Percentiles rank a stretch among this genome's conserved stretches.
Evolutionary conservation across 2,113 vertebrate species (phyloP).

Genomic region (Ophthalmotilapia sp.): DNA sequence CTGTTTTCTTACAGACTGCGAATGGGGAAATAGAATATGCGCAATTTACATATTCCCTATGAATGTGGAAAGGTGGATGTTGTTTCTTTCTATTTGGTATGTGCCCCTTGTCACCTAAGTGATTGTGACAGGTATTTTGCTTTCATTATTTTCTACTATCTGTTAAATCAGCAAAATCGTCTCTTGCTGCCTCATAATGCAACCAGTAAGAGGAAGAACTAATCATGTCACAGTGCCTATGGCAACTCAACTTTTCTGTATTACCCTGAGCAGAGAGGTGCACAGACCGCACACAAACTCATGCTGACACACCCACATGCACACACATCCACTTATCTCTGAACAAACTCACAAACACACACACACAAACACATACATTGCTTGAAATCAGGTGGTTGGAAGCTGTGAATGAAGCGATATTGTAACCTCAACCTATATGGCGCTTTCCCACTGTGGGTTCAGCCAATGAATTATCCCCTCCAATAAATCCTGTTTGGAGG

Average conservation of each 20-base stretch:
- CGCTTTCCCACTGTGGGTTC: slow-evolving; percentile 73
- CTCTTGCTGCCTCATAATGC: slow-evolving; percentile 1
- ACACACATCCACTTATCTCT: neutral
- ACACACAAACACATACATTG: slow-evolving; percentile 36
- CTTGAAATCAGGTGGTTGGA: slow-evolving; percentile 47
- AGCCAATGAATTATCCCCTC: slow-evolving; percentile 76
- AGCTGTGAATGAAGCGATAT: slow-evolving; percentile 76
- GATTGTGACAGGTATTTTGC: slow-evolving; percentile 38
- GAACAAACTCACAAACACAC: slow-evolving; percentile 23
- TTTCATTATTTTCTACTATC: slow-evolving; percentile 34
- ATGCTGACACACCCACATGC: neutral
- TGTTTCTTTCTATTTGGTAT: slow-evolving; percentile 13
- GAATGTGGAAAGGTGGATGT: slow-evolving; percentile 18
- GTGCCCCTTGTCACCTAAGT: slow-evolving; percentile 15
- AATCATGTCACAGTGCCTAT: neutral
- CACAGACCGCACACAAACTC: neutral
- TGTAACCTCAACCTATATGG: slow-evolving; percentile 75
- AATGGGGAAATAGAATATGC: slow-evolving; percentile 18
- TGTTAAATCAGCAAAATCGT: slow-evolving; percentile 42
- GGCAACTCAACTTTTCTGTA: slow-evolving; percentile 12
- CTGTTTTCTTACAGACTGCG: slow-evolving; percentile 46
- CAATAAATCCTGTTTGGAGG: slow-evolving; percentile 79
- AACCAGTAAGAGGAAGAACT: neutral
- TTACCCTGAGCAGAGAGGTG: neutral
- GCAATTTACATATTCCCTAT: slow-evolving; percentile 39